Evolutionary conservation across 2,113 vertebrate genomes (phyloP).

Genomic region (Ophthalmolycus amberensis): DNA sequence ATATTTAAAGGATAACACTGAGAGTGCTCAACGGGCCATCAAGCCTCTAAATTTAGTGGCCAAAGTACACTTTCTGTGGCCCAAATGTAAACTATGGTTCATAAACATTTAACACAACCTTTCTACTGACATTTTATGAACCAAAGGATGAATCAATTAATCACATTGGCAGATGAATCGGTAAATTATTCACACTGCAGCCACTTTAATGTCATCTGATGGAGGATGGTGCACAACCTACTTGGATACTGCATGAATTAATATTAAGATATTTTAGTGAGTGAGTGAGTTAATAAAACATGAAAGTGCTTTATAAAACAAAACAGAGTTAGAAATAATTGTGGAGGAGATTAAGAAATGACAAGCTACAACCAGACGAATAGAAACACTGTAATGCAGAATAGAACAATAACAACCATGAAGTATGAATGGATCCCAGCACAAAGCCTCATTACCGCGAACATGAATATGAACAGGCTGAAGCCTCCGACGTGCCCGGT

Average conservation of each 20-base stretch:
- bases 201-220: conserved; percentile 8
- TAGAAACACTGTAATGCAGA: background rate
- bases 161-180: background rate
- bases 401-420: conserved; percentile 1
- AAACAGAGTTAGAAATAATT: conserved; percentile 11
- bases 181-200: background rate
- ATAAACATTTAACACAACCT: background rate
- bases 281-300: conserved; percentile 13
- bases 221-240: background rate
- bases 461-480: conserved; percentile 16
- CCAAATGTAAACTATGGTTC: background rate
- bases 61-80: too few relatives aligned
- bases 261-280: background rate
- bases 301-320: background rate
- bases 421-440: conserved; percentile 31
- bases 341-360: background rate
- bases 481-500: background rate
- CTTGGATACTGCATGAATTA: conserved; percentile 9
- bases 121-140: background rate
- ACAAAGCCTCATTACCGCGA: conserved; percentile 27
- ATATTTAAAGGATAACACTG: background rate
- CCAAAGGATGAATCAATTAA: background rate
- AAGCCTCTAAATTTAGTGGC: background rate
- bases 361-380: conserved; percentile 4
- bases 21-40: background rate